Conservation (phyloP, 2,113 vertebrate species). For the Ammodytes dubius region DNA sequence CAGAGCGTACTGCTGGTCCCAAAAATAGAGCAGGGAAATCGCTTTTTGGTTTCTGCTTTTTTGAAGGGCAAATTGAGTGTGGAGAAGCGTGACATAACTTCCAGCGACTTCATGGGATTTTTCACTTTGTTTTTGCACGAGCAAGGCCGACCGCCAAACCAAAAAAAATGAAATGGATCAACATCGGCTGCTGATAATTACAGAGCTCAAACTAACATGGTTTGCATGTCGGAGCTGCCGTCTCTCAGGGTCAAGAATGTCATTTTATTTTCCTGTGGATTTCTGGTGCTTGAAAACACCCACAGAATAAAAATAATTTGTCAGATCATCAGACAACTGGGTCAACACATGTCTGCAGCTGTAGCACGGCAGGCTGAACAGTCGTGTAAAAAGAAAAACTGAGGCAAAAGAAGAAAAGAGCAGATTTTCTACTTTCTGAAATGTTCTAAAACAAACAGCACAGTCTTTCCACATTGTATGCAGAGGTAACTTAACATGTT, state of each 20-base stretch:
- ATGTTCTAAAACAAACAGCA: background rate
- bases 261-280: slow-evolving; percentile 62
- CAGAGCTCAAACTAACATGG: slow-evolving; percentile 60
- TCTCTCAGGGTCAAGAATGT: slow-evolving; percentile 50
- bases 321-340: slow-evolving; percentile 46
- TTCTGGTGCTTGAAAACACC: slow-evolving; percentile 57
- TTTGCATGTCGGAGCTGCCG: slow-evolving; percentile 62
- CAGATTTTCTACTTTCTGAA: background rate
- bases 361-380: slow-evolving; percentile 21
- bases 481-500: background rate
- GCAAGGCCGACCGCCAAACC: slow-evolving; percentile 48
- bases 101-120: slow-evolving; percentile 47
- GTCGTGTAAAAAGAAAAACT: slow-evolving; percentile 21
- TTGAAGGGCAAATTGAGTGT: slow-evolving; percentile 43
- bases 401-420: background rate
- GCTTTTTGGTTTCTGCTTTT: slow-evolving; percentile 42
- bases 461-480: background rate
- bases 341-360: slow-evolving; percentile 43
- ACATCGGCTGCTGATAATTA: slow-evolving; percentile 68
- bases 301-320: slow-evolving; percentile 57
- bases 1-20: slow-evolving; percentile 15
- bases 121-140: slow-evolving; percentile 35
- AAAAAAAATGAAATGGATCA: slow-evolving; percentile 46
- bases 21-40: slow-evolving; percentile 29
- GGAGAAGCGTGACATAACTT: slow-evolving; percentile 49